Base-by-base conservation (phyloP, 2,113 vertebrate genomes). In the Apteryx mantelli region DNA sequence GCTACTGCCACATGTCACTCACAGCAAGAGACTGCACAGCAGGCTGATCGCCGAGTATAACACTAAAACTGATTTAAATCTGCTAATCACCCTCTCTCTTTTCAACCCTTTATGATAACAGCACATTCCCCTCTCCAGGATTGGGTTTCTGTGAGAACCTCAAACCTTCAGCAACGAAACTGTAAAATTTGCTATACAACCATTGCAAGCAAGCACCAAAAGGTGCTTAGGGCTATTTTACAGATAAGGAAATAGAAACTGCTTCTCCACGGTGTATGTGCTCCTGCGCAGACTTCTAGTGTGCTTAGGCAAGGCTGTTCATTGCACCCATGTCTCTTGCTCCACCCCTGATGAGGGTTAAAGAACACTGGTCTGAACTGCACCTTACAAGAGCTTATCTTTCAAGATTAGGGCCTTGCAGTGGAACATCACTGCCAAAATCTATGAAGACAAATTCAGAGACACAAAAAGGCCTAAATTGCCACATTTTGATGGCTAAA, bases 331-430 rank as follows among this genome's bases (percentile, higher is more conserved):
- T 3, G 0, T 15, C 63, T 60, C 74, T 52, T 38, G 69, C 92
- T 80, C 81, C 91, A 91, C 93, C 61, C 46, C 68, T 42, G 64
- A 38, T 1, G 17, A 93, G 55, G 76, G 89, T 86, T 97, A 97
- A 96, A 86, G 82, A 91, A 71, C 68, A 91, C 12, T 8, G 60
- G 68, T 63, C 56, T 79, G 81, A 95, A 76, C 53, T 5, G 32
- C 38, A 56, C 53, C 58, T 88, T 55, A 64, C 56, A 85, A 42
- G 2, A 32, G 65, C 64, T 92, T 80, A 92, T 77, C 86, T 74
- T 66, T 55, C 1, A 1, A 28, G 63, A 87, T 69, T 38, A 93
- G 32, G 24, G 66, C 38, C 66, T 70, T 3, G 12, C 55, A 82
- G 32, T 12, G 58, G 11, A 94, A 34, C 42, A 76, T 28, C 81